These are phyloP conservation scores for Dysidea cf. avara DNA, from an alignment of 37 sponge, comb jelly and placozoan genomes.

Conservation along the genomic window DNA sequence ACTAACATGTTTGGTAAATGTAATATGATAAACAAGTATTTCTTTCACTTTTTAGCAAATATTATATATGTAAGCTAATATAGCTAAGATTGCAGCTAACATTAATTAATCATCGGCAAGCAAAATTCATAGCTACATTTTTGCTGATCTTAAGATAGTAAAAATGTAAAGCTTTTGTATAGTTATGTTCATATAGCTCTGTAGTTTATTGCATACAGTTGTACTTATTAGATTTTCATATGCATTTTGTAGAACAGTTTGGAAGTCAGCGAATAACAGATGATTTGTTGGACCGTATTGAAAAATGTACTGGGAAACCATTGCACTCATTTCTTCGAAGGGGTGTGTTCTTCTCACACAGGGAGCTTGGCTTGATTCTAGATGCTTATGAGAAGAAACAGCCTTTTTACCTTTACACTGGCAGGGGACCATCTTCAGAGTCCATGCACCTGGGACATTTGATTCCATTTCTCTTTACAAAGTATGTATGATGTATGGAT, in stretches of 20 bases:
- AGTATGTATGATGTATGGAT: slow-evolving; percentile 36
- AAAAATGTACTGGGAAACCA: slow-evolving; percentile 42
- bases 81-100: too few species aligned
- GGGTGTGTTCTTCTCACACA: slow-evolving; percentile 84
- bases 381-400: slow-evolving; percentile 70
- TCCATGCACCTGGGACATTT: slow-evolving; percentile 90
- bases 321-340: slow-evolving; percentile 75
- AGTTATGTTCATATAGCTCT: too few species aligned
- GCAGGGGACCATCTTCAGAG: slow-evolving; percentile 87
- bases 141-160: too few species aligned
- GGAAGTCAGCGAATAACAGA: slow-evolving; percentile 57
- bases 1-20: too few species aligned
- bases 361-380: slow-evolving; percentile 61
- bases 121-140: too few species aligned
- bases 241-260: slow-evolving; percentile 60
- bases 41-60: too few species aligned
- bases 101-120: too few species aligned
- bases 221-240: too few species aligned
- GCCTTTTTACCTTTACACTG: slow-evolving; percentile 90
- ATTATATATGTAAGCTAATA: too few species aligned
- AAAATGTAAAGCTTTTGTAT: too few species aligned
- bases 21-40: too few species aligned
- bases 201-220: too few species aligned
- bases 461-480: slow-evolving; percentile 89
- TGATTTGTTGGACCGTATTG: slow-evolving; percentile 51